Conservation (phyloP, 2,888 invertebrate species). For the Barypeithes pellucidus region DNA sequence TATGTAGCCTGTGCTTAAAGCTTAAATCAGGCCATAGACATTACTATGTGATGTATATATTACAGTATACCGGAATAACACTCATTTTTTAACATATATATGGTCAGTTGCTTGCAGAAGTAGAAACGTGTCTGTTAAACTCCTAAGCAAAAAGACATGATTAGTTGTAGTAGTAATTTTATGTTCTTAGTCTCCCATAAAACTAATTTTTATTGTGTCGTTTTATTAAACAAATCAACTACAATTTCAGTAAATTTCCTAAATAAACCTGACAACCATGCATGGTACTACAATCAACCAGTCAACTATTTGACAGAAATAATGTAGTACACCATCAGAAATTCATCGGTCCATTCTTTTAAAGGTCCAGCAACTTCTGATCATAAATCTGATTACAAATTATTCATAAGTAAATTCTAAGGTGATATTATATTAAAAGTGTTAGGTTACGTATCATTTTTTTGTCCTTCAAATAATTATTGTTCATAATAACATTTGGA, state of each 20-base stretch:
- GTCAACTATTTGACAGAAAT: conserved; percentile 35
- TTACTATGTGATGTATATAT: too few species aligned
- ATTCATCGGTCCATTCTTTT: conserved; percentile 58
- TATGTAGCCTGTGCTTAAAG: too few species aligned
- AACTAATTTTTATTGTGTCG: neutral
- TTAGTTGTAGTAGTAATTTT: too few species aligned
- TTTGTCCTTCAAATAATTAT: conserved; percentile 21
- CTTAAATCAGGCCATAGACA: too few species aligned
- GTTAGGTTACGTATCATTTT: conserved; percentile 1
- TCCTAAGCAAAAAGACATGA: too few species aligned
- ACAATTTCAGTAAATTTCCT: neutral
- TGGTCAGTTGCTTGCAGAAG: too few species aligned
- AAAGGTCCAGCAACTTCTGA: conserved; percentile 60
- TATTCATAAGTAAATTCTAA: conserved; percentile 11
- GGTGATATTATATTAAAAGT: neutral
- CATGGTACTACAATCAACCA: conserved; percentile 55
- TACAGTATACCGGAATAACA: too few species aligned
- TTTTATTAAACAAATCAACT: neutral
- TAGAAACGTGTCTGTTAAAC: too few species aligned
- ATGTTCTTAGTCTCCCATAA: too few species aligned
- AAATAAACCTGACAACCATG: conserved; percentile 51
- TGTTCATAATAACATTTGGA: conserved; percentile 6
- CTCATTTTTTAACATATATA: too few species aligned
- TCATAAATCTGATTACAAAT: conserved; percentile 58
- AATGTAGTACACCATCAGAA: conserved; percentile 47